Conservation (phyloP, 2,113 vertebrate genomes). For the Perccottus glenii region DNA sequence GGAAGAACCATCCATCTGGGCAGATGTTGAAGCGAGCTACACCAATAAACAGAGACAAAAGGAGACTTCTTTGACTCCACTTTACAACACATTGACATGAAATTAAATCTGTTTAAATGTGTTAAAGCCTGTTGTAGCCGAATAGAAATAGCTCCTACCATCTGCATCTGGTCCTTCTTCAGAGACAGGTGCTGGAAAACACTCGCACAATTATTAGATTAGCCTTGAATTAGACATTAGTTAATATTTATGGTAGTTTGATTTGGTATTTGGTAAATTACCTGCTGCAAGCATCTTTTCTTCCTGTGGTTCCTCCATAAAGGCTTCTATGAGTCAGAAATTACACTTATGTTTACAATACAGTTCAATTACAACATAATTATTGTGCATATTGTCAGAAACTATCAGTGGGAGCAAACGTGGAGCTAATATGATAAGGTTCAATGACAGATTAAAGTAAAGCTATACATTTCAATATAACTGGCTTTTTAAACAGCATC, state of each 20-base stretch:
- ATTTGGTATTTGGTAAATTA: not conserved
- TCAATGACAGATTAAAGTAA: not conserved
- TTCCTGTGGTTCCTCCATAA: not conserved
- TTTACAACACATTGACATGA: no score
- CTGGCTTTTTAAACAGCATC: no score
- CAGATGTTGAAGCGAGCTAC: conserved; percentile 15
- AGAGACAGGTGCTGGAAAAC: not conserved
- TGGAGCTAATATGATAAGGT: no score
- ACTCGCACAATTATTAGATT: not conserved
- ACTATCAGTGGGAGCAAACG: no score
- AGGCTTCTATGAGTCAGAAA: no score
- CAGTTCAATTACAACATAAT: no score
- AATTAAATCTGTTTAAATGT: no score
- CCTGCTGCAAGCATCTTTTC: not conserved
- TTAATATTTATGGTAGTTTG: no score
- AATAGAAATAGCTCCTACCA: not conserved
- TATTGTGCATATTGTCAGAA: no score
- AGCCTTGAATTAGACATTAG: not conserved
- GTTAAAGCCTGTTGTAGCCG: not conserved
- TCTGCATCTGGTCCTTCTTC: not conserved
- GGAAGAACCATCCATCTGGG: not conserved
- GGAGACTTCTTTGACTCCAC: not conserved
- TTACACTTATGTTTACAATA: no score
- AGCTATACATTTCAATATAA: not conserved
- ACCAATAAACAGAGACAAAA: not conserved